Evolutionary conservation across 2,113 vertebrate genomes (phyloP), one percentile per base, ranked within the genome.

Genomic region (Falco punctatus): DNA sequence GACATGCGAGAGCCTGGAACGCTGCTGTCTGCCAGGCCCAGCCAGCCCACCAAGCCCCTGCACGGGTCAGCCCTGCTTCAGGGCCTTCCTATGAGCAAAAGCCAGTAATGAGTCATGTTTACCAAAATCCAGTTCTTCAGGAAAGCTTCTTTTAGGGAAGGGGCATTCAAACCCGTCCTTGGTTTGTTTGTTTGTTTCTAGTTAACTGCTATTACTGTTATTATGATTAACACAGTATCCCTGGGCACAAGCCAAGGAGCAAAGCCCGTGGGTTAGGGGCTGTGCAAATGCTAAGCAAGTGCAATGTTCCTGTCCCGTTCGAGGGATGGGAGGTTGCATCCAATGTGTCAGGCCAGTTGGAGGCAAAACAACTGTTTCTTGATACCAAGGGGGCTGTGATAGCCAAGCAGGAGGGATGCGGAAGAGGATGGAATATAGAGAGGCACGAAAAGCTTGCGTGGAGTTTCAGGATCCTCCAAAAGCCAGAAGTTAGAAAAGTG

Each of bases 31-130:
- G 65, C 52, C 54, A 11, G 66, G 13, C 28, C 17, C n/a, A 16
- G 64, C 10, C 1, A 33, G 40, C 51, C 79, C 64, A 23, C 27
- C 5, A 20, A 70, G 40, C 40, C 61, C 22, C 15, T n/a, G 6
- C 2, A 16, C 1, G 42, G 30, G 59, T 8, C 26, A 18, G 28
- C 32, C 44, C 17, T 14, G 33, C 38, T 15, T 33, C 64, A 32
- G 35, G 13, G 22, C n/a, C 30, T 64, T 38, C 33, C 1, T 5
- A 2, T 71, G 20, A 19, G 46, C 20, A 17, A 17, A 32, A 51
- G 15, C 13, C 42, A 5, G 19, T 0, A 3, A n/a, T 0, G 5
- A 70, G 5, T 6, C 0, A 1, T 9, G 0, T 15, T 30, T 42
- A 9, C 4, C 32, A 11, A 30, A 66, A 52, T 1, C 40, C 20